Base-by-base conservation (phyloP, 2,797 vertebrate species). In the Protosalanx chinensis region DNA sequence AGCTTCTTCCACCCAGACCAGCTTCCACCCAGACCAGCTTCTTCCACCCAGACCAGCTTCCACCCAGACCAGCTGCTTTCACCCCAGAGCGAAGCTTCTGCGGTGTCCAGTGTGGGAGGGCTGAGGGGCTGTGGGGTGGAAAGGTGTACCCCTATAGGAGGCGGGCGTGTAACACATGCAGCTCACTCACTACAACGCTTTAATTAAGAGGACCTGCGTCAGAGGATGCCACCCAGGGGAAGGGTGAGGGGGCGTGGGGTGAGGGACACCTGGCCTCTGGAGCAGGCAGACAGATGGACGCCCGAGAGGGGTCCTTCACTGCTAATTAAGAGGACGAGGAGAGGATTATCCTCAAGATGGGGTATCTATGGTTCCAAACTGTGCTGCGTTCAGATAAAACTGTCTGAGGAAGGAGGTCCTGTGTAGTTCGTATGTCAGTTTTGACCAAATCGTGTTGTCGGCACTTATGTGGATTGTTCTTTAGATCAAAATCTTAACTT, bases 191-290 rank as follows among this genome's bases (percentile, higher is more conserved):
- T 67, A 79, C 79, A 76, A 79, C 75, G 75, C 86, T 86, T 89
- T 92, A 91, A 93, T 93, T 92, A 91, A 90, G 74, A 75, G 73
- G 79, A 80, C 73, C 78, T 79, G 80, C 73, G 46, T 84, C 73
- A 75, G 68, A 85, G 79, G 78, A 83, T 82, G 79, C 80, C 82
- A 75, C 70, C 84, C 81, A 82, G 86, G 76, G 80, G 85, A 86
- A 16, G 84, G 57, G 57, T 8, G 49, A 80, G 81, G 79, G 83
- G 84, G 77, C 83, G 77, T 72, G 71, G 88, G 85, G 90, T 76
- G 85, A 85, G 83, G 76, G 89, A 78, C 90, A 93, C 91, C 89
- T 92, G 92, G 84, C 89, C 91, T 87, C 75, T 64, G 78, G 70
- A 78, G 76, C 83, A 83, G 75, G 73, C 74, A 85, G 86, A 84